Evolutionary conservation across 2,888 invertebrate species (phyloP).

Genomic region (Epinotia demarniana): DNA sequence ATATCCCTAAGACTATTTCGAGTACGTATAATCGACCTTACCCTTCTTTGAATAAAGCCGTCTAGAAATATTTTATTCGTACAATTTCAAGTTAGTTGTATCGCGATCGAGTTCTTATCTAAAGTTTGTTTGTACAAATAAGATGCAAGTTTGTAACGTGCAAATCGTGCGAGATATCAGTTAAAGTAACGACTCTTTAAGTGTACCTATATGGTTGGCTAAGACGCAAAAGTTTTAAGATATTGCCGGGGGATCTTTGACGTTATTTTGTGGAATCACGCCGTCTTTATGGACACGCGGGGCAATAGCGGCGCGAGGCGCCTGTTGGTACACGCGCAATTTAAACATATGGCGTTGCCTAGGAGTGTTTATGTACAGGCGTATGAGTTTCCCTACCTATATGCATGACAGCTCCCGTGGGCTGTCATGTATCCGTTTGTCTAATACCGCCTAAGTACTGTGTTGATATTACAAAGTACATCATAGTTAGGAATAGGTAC

Average conservation of each 20-base stretch:
- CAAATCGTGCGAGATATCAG: constrained; percentile 6
- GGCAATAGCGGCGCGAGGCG: too few species aligned
- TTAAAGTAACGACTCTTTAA: background rate
- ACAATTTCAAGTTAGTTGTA: background rate
- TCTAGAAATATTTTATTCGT: background rate
- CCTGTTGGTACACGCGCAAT: background rate
- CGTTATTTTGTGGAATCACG: background rate
- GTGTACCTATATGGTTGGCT: background rate
- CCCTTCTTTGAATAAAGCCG: background rate
- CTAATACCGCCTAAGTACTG: background rate
- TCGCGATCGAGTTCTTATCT: constrained; percentile 20
- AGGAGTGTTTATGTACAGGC: background rate
- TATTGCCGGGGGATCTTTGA: background rate
- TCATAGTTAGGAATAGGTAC: background rate
- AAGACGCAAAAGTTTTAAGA: background rate
- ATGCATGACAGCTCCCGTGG: background rate
- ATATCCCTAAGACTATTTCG: background rate
- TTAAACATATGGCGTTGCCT: background rate
- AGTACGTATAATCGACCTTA: background rate
- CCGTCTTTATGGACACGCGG: background rate
- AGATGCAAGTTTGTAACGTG: constrained; percentile 11
- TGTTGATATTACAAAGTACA: background rate
- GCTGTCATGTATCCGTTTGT: background rate
- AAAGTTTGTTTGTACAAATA: constrained; percentile 19
- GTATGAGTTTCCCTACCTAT: background rate